Evolutionary conservation across 2,888 invertebrate genomes (phyloP).

Genomic region (Tenthredo scrophulariae): DNA sequence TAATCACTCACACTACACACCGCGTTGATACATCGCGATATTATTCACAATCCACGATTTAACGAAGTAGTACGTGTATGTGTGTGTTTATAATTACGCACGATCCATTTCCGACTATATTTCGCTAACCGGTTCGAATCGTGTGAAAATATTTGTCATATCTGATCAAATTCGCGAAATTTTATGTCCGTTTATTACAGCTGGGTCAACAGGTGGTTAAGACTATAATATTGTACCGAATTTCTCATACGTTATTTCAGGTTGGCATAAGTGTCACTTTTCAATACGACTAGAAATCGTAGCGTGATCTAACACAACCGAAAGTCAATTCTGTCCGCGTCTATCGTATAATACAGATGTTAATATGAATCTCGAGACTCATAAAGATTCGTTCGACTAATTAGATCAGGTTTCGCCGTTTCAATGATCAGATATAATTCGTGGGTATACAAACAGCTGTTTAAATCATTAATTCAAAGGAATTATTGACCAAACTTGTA

Average conservation of each 20-base stretch:
- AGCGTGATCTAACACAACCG: background rate
- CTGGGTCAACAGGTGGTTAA: constrained; percentile 45
- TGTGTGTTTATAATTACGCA: constrained; percentile 17
- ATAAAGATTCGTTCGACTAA: background rate
- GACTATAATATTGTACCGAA: background rate
- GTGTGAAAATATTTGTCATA: constrained; percentile 17
- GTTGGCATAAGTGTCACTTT: background rate
- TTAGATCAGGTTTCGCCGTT: background rate
- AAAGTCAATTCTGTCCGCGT: constrained; percentile 49
- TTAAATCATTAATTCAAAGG: background rate
- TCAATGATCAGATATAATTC: background rate
- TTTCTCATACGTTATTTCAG: background rate
- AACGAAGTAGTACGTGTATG: background rate
- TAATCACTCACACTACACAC: constrained; percentile 10
- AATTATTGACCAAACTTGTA: background rate
- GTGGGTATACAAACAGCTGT: constrained; percentile 6
- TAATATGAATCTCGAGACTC: background rate
- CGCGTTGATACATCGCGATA: constrained; percentile 13
- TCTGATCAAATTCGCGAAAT: background rate
- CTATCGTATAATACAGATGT: background rate
- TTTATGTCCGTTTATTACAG: constrained; percentile 53
- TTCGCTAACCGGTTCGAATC: background rate
- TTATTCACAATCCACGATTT: background rate
- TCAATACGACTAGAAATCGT: background rate
- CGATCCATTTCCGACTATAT: constrained; percentile 31